Evolutionary conservation across 2,797 vertebrate species (phyloP).

Genomic region (Darevskia nairensis): DNA sequence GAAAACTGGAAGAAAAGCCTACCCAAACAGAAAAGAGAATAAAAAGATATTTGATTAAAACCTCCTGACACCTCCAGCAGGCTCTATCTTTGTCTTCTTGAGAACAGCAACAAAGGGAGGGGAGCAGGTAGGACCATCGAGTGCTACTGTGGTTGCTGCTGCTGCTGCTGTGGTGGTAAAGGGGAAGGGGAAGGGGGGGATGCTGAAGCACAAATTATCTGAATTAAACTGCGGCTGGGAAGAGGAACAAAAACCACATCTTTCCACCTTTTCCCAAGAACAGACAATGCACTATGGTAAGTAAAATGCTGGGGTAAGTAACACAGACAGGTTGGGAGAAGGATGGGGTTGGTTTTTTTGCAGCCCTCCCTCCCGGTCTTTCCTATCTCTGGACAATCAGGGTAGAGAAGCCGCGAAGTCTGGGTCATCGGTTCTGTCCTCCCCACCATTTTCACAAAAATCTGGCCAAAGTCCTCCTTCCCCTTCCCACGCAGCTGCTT

Average conservation of each 20-base stretch:
- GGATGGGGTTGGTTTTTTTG: neutral
- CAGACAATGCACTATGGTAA: constrained; percentile 35
- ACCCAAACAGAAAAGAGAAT: constrained; percentile 42
- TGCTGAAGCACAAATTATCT: constrained; percentile 28
- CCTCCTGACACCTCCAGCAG: constrained; percentile 26
- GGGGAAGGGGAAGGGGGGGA: neutral
- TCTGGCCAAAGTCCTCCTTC: neutral
- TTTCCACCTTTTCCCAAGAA: constrained; percentile 5
- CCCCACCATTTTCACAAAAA: neutral
- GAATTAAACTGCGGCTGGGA: constrained; percentile 8
- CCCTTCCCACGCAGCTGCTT: neutral
- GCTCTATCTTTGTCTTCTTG: constrained; percentile 17
- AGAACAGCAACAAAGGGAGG: constrained; percentile 9
- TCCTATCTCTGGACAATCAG: neutral
- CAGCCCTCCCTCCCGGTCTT: neutral
- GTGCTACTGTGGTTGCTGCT: constrained; percentile 15
- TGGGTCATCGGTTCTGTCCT: neutral
- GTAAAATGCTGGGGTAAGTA: constrained; percentile 19
- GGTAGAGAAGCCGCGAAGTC: neutral
- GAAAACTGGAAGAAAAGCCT: constrained; percentile 36
- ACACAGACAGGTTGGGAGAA: constrained; percentile 19
- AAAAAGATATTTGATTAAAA: constrained; percentile 47
- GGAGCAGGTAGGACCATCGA: constrained; percentile 7
- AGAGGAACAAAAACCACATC: constrained; percentile 4
- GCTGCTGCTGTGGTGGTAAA: neutral